phyloP scores from a whole-genome alignment of 2,888 invertebrate genomes.

The Ophion obscuratus region DNA sequence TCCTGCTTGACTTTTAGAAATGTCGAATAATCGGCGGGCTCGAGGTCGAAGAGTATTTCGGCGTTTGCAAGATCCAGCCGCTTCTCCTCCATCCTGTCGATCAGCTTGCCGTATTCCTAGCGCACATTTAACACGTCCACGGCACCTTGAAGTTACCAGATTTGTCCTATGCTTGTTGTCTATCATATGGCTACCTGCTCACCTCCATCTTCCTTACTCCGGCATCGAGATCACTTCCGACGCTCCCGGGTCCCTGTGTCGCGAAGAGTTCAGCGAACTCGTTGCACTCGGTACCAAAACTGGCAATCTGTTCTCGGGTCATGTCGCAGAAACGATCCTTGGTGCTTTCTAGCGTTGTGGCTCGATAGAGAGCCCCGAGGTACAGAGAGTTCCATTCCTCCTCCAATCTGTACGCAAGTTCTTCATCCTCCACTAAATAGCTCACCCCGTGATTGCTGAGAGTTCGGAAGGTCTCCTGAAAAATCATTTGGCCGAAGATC shows the following conservation, averaged over 20 bases:
- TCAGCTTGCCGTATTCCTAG: constrained; percentile 87
- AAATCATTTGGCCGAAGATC: not conserved
- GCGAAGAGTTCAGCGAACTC: constrained; percentile 91
- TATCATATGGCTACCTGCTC: constrained; percentile 38
- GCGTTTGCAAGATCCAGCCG: constrained; percentile 89
- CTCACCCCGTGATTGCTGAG: constrained; percentile 89
- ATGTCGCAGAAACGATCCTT: constrained; percentile 94
- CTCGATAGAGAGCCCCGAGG: constrained; percentile 89
- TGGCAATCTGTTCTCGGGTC: constrained; percentile 90
- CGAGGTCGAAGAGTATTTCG: constrained; percentile 94
- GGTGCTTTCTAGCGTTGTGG: constrained; percentile 90
- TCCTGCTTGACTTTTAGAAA: constrained; percentile 88
- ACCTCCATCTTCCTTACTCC: constrained; percentile 90
- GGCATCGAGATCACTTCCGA: constrained; percentile 90
- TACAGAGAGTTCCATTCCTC: constrained; percentile 89
- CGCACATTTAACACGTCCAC: not conserved
- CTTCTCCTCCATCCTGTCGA: constrained; percentile 88
- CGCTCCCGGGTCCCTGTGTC: constrained; percentile 91
- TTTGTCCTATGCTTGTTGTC: not conserved
- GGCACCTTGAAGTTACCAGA: not conserved
- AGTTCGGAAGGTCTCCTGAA: constrained; percentile 92
- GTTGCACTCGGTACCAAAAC: constrained; percentile 87
- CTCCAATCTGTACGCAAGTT: constrained; percentile 87
- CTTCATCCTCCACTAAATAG: constrained; percentile 86
- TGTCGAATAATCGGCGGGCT: constrained; percentile 92